Evolutionary conservation across 2,888 invertebrate species (phyloP).

Genomic region (Branchipolynoe longqiensis): DNA sequence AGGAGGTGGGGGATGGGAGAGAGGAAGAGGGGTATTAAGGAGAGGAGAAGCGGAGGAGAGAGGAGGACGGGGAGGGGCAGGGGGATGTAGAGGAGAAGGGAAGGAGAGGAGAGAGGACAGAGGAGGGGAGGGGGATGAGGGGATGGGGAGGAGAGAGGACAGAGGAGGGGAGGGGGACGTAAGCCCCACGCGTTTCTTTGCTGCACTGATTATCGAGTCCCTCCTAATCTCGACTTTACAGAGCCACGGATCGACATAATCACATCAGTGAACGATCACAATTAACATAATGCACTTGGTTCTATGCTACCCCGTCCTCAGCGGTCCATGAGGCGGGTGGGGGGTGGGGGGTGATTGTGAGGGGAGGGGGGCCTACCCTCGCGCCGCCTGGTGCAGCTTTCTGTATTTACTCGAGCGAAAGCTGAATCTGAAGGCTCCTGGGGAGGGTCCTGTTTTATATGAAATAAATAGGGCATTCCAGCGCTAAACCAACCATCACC

Average conservation of each 20-base stretch:
- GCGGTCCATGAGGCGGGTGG: neutral
- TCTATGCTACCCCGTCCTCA: neutral
- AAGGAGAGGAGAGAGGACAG: no score
- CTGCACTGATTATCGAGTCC: conserved; percentile 26
- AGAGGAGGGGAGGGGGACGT: neutral
- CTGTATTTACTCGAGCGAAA: neutral
- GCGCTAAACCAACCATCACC: no score
- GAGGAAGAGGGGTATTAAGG: no score
- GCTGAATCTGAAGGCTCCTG: no score
- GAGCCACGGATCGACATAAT: conserved; percentile 31
- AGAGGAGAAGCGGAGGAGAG: no score
- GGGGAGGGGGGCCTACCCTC: neutral
- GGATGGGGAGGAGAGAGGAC: neutral
- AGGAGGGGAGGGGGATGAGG: neutral
- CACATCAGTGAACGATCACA: conserved; percentile 24
- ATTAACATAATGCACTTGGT: conserved; percentile 37
- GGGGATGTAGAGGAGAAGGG: no score
- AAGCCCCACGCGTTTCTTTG: neutral
- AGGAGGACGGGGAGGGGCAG: no score
- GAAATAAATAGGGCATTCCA: no score
- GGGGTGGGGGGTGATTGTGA: no score
- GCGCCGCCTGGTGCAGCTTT: neutral
- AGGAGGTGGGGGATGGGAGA: no score
- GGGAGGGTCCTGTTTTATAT: no score
- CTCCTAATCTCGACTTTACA: conserved; percentile 51